These are phyloP conservation scores for Venustaconcha ellipsiformis DNA, from an alignment of 1,140 invertebrate species.

Conservation along the genomic window DNA sequence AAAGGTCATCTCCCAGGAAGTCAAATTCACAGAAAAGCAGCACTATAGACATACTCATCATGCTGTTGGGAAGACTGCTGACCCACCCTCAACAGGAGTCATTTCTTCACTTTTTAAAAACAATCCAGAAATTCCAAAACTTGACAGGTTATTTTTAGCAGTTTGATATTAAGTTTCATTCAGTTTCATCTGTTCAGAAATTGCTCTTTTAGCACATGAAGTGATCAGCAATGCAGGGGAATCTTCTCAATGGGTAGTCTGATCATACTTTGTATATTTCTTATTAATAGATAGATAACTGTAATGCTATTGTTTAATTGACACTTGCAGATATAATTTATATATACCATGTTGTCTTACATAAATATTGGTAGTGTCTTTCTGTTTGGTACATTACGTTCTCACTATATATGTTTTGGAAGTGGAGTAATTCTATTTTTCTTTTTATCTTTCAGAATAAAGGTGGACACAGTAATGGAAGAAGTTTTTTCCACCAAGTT, in stretches of 20 bases:
- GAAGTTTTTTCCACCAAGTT: slow-evolving; percentile 38
- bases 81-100: background rate
- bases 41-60: no score
- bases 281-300: background rate
- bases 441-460: slow-evolving; percentile 24
- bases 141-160: slow-evolving; percentile 22
- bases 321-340: background rate
- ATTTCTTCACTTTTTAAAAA: slow-evolving; percentile 44
- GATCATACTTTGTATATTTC: background rate
- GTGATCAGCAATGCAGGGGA: background rate
- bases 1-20: no score
- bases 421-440: background rate
- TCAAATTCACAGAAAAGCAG: no score
- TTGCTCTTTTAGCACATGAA: background rate
- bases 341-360: background rate
- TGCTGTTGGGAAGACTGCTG: no score
- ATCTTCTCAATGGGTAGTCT: background rate
- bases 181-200: background rate
- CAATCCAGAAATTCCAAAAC: slow-evolving; percentile 42
- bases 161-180: background rate
- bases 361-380: background rate
- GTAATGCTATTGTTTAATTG: background rate
- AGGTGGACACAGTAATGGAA: slow-evolving; percentile 33
- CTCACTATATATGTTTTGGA: background rate
- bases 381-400: background rate